phyloP scores from a whole-genome alignment of 2,113 vertebrate species.

The Leuciscus idus region DNA sequence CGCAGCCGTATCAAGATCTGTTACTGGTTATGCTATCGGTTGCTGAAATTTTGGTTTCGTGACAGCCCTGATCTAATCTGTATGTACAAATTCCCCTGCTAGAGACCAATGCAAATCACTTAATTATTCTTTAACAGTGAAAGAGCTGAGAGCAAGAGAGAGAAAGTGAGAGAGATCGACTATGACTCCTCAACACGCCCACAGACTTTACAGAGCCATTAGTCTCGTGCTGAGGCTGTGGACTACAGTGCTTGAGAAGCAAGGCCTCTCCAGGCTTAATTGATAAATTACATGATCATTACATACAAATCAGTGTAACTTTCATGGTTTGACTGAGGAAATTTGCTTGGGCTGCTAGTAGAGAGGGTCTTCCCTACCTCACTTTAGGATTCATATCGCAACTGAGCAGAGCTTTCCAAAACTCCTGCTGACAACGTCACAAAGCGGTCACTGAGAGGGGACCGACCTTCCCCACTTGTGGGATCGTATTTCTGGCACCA shows the following conservation, averaged over 20 bases:
- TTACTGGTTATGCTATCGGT: not conserved
- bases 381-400: not conserved
- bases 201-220: conserved; percentile 48
- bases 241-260: conserved; percentile 42
- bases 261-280: conserved; percentile 43
- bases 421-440: conserved; percentile 14
- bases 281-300: conserved; percentile 55
- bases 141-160: conserved; percentile 22
- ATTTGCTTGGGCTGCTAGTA: conserved; percentile 24
- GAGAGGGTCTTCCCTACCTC: conserved; percentile 39
- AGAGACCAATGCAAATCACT: conserved; percentile 43
- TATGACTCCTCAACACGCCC: conserved; percentile 49
- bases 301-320: conserved; percentile 52
- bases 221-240: conserved; percentile 45
- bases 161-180: conserved; percentile 19
- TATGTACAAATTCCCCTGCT: conserved; percentile 13
- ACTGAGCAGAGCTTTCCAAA: not conserved
- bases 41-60: not conserved
- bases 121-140: conserved; percentile 40
- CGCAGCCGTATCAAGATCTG: not conserved
- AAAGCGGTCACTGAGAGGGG: conserved; percentile 27
- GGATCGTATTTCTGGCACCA: conserved; percentile 51
- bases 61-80: not conserved
- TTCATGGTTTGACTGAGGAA: conserved; percentile 43
- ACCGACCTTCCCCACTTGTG: conserved; percentile 41